phyloP scores from a whole-genome alignment of 2,797 vertebrate genomes.

The Numenius phaeopus region DNA sequence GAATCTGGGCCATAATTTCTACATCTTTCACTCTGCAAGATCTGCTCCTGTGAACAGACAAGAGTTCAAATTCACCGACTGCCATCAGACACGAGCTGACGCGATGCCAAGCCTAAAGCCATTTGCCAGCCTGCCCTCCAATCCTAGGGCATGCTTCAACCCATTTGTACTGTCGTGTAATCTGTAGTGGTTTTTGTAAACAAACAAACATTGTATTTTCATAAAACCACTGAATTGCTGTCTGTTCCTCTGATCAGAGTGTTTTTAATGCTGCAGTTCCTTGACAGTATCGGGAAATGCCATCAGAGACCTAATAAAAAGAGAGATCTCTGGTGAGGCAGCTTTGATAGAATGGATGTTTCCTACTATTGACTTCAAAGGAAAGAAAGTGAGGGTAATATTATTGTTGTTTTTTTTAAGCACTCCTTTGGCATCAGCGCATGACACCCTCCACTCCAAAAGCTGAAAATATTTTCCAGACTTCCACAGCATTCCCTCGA shows the following conservation, averaged over 20 bases:
- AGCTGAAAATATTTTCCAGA: conserved; percentile 45
- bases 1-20: neutral
- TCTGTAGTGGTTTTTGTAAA: conserved; percentile 21
- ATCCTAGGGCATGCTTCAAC: neutral
- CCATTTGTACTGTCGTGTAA: neutral
- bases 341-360: conserved; percentile 29
- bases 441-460: conserved; percentile 7
- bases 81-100: neutral
- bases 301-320: conserved; percentile 46
- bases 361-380: conserved; percentile 50
- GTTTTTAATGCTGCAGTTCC: conserved; percentile 26
- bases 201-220: conserved; percentile 26
- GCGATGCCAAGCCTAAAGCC: neutral
- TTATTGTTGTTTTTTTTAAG: neutral
- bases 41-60: neutral
- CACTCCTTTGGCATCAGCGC: conserved; percentile 18
- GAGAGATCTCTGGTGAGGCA: conserved; percentile 35
- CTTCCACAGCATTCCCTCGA: neutral
- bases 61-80: neutral
- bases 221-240: conserved; percentile 29
- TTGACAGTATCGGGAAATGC: conserved; percentile 52
- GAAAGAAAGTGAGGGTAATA: conserved; percentile 8
- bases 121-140: neutral
- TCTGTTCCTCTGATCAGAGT: conserved; percentile 6
- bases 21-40: neutral